Evolutionary conservation across 1,140 invertebrate species (phyloP).

Genomic region (Nautilus pompilius): DNA sequence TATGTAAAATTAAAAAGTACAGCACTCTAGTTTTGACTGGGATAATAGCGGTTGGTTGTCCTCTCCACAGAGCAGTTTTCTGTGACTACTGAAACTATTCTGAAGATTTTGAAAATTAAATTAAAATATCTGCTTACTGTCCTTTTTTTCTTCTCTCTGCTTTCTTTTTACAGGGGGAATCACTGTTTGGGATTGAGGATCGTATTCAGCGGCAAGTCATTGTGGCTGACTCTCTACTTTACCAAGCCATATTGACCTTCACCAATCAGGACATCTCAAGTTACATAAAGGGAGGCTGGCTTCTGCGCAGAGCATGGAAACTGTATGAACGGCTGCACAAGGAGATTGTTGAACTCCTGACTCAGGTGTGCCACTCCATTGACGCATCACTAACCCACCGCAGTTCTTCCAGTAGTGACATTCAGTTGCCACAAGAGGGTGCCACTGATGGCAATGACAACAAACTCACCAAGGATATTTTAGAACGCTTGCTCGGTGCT

Average conservation of each 20-base stretch:
- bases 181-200: constrained; percentile 48
- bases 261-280: constrained; percentile 68
- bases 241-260: constrained; percentile 65
- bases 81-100: no score
- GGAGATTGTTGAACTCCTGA: constrained; percentile 61
- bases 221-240: constrained; percentile 68
- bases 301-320: constrained; percentile 71
- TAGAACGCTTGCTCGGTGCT: constrained; percentile 65
- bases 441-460: constrained; percentile 31
- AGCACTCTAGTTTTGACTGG: no score
- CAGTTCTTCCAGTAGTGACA: neutral
- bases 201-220: constrained; percentile 67
- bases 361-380: neutral
- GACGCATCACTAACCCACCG: no score
- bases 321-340: constrained; percentile 69
- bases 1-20: no score
- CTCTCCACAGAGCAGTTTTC: no score
- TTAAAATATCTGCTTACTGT: neutral
- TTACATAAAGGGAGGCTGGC: constrained; percentile 71
- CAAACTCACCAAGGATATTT: constrained; percentile 41
- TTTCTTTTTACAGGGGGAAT: constrained; percentile 21
- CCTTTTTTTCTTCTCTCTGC: neutral
- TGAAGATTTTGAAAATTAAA: no score
- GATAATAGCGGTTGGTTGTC: no score
- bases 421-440: constrained; percentile 6